A percentile compares a stretch with the other conserved stretches of the same genome.
Conservation (phyloP, 1,140 invertebrate genomes). For the Patella vulgata region DNA sequence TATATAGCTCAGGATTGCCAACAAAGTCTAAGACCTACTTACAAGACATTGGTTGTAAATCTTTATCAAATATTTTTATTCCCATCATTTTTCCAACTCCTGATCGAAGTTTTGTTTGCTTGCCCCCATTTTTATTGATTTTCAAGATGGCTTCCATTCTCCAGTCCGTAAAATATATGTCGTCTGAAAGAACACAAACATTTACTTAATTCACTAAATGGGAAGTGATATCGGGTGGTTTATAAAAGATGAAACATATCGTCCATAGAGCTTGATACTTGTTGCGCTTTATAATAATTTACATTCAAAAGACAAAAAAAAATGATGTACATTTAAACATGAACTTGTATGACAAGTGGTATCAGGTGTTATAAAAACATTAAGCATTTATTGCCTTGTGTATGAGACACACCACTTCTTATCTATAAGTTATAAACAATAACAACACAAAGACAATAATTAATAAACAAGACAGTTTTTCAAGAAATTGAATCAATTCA, state of each 20-base stretch:
- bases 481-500: neutral
- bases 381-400: no score
- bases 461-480: neutral
- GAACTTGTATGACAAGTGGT: no score
- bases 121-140: conserved; percentile 77
- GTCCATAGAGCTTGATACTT: no score
- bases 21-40: conserved; percentile 4
- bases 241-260: neutral
- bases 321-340: no score
- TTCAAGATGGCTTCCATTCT: conserved; percentile 92
- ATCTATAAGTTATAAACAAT: no score
- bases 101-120: conserved; percentile 34
- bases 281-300: no score
- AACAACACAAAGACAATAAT: no score
- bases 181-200: conserved; percentile 71
- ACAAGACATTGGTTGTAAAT: conserved; percentile 49
- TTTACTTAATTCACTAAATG: neutral
- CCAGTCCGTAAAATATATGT: conserved; percentile 98
- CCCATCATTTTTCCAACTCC: conserved; percentile 49
- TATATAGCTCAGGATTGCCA: no score
- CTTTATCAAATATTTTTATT: conserved; percentile 50
- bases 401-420: no score
- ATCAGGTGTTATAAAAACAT: no score
- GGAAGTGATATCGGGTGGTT: neutral
- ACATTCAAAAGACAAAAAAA: no score